Percentiles rank a stretch among this genome's conserved stretches.
These are phyloP conservation scores for Pipistrellus pygmaeus DNA, from an alignment of 2,797 vertebrate species.

Conservation along the genomic window DNA sequence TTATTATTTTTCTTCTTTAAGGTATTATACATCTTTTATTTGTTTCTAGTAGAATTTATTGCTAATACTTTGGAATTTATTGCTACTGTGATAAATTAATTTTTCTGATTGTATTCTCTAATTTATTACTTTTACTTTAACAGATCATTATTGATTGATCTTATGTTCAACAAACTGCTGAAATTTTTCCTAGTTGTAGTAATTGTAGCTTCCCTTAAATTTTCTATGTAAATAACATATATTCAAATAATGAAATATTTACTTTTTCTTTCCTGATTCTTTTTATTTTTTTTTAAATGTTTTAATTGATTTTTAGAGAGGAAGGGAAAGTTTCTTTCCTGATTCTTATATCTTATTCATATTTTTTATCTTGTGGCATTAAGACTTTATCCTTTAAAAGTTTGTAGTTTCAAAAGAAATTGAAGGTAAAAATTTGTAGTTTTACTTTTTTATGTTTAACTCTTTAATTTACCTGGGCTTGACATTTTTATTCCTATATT, in stretches of 20 bases:
- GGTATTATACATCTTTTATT: background rate
- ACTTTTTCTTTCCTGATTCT: background rate
- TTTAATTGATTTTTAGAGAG: too few relatives aligned
- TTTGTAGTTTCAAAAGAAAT: background rate
- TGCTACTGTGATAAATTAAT: background rate
- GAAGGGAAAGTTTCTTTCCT: background rate
- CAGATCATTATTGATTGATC: background rate
- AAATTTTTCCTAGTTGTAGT: background rate
- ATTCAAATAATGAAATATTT: background rate
- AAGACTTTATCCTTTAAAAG: background rate
- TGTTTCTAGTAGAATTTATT: background rate
- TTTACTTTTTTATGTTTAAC: background rate
- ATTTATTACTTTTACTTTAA: background rate
- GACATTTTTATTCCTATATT: background rate
- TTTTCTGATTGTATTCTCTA: background rate
- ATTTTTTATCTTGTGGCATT: background rate
- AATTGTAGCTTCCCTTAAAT: background rate
- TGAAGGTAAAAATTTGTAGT: background rate
- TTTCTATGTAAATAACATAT: background rate
- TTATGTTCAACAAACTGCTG: background rate
- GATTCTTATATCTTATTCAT: background rate
- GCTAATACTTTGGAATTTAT: slow-evolving; percentile 1
- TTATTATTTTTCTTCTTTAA: slow-evolving; percentile 19
- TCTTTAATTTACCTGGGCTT: background rate
- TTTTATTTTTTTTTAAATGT: too few relatives aligned